phyloP scores from a whole-genome alignment of 2,797 vertebrate genomes.

The Pangasius sanitwongsei region DNA sequence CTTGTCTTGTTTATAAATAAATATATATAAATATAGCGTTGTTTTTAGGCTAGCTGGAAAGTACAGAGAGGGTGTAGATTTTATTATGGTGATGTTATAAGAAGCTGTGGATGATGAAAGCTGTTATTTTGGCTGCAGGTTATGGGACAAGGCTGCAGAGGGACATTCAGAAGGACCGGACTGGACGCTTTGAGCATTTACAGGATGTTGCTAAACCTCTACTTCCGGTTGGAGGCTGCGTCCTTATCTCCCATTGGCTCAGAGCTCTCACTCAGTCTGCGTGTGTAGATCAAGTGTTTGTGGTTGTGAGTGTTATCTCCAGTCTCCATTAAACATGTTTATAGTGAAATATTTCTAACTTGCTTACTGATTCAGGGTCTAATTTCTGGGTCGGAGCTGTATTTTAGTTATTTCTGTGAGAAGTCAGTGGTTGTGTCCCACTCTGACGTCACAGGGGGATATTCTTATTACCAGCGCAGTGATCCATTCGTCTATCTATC shows the following conservation, averaged over 20 bases:
- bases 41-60: background rate
- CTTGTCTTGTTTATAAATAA: background rate
- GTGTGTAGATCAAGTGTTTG: conserved; percentile 69
- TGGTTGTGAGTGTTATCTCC: conserved; percentile 72
- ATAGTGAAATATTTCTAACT: background rate
- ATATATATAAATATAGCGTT: background rate
- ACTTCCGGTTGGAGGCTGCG: conserved; percentile 72
- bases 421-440: too few relatives aligned
- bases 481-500: too few relatives aligned
- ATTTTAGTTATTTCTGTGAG: background rate
- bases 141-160: conserved; percentile 81
- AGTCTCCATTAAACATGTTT: background rate
- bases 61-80: background rate
- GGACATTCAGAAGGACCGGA: conserved; percentile 71
- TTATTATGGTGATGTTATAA: background rate
- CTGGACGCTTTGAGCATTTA: conserved; percentile 70
- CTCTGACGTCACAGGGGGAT: too few relatives aligned
- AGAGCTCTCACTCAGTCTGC: conserved; percentile 62
- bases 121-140: conserved; percentile 79
- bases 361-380: background rate
- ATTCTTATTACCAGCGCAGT: too few relatives aligned
- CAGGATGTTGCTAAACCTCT: conserved; percentile 75
- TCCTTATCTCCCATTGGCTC: conserved; percentile 78
- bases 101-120: conserved; percentile 67
- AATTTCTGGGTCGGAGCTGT: background rate